Conservation (phyloP, 2,113 vertebrate species). For the Marmota monax region DNA sequence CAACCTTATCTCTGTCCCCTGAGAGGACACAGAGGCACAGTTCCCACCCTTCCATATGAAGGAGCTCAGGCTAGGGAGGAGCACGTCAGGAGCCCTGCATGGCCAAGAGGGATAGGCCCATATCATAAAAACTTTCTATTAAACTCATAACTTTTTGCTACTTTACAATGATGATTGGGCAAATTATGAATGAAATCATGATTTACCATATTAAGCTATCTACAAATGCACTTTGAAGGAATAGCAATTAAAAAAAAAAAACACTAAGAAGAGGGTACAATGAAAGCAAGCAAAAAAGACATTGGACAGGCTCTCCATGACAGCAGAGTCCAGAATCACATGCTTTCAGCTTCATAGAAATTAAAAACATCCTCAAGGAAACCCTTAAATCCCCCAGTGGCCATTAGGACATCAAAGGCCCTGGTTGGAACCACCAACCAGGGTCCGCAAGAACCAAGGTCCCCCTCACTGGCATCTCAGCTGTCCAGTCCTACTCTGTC, state of each 20-base stretch:
- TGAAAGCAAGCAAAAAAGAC: background rate
- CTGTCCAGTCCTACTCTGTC: no score
- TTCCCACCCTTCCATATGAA: background rate
- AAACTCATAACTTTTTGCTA: background rate
- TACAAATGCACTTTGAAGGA: background rate
- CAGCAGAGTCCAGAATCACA: background rate
- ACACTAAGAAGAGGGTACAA: no score
- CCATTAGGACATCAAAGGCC: background rate
- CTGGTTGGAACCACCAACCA: background rate
- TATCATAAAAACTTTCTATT: background rate
- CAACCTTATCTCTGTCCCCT: background rate
- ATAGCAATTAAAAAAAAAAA: background rate
- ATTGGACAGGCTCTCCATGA: background rate
- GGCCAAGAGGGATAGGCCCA: background rate
- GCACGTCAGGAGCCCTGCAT: background rate
- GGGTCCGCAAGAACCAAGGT: background rate
- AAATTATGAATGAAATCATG: background rate
- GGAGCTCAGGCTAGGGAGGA: background rate
- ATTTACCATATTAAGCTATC: no score
- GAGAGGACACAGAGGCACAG: background rate
- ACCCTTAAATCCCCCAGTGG: background rate
- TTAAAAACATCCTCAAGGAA: background rate
- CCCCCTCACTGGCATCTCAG: background rate
- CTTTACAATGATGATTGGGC: background rate
- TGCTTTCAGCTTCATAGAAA: background rate